Evolutionary conservation across 2,888 invertebrate species (phyloP).

Genomic region (Acanthococcus lagerstroemiae): DNA sequence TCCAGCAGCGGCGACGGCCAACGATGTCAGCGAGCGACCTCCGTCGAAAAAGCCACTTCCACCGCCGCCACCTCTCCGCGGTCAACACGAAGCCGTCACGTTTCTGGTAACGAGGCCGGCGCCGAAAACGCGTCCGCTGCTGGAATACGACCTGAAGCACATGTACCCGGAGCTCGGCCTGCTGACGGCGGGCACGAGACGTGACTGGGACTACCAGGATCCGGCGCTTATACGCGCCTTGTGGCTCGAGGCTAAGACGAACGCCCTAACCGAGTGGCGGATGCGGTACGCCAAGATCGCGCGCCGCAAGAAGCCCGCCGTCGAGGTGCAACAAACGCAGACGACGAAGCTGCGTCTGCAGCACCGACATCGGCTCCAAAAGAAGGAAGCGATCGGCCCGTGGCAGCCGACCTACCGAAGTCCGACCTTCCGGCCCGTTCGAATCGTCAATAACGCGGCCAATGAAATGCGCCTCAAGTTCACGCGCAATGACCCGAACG

Average conservation of each 20-base stretch:
- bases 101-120: no score
- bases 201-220: constrained; percentile 14
- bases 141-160: constrained; percentile 11
- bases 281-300: not conserved
- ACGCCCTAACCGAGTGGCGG: constrained; percentile 6
- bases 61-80: no score
- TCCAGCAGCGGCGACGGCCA: no score
- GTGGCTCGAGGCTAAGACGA: constrained; percentile 11
- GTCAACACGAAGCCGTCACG: no score
- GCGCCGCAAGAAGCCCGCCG: not conserved
- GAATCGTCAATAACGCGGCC: constrained; percentile 6
- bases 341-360: not conserved
- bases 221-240: not conserved
- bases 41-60: no score
- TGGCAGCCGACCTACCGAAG: not conserved
- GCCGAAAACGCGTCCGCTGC: not conserved
- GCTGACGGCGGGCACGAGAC: not conserved
- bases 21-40: no score
- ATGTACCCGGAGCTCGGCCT: constrained; percentile 2
- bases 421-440: constrained; percentile 6
- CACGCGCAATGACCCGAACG: constrained; percentile 5
- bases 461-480: constrained; percentile 11
- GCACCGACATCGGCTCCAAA: not conserved
- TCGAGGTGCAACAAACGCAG: not conserved
- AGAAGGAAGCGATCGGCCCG: not conserved